Conservation (phyloP, 2,797 vertebrate genomes). For the Centropyge bicolor region DNA sequence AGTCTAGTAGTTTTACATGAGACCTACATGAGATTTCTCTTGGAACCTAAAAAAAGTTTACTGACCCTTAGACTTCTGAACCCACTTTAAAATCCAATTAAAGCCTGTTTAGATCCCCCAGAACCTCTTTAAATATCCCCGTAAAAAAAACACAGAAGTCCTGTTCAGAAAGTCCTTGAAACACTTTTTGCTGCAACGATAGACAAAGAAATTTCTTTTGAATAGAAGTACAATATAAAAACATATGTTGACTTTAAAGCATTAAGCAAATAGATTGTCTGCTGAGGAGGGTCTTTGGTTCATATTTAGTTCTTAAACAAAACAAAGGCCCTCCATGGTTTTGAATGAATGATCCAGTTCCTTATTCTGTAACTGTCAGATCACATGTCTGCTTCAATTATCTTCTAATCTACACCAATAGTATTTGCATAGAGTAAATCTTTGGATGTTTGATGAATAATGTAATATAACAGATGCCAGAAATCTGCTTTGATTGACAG, state of each 20-base stretch:
- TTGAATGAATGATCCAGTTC: not conserved
- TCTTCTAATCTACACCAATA: not conserved
- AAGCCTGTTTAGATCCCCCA: not conserved
- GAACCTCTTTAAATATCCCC: not conserved
- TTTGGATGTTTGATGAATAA: not conserved
- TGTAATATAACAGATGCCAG: not conserved
- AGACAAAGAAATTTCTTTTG: not conserved
- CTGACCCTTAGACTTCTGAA: not conserved
- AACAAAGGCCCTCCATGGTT: not conserved
- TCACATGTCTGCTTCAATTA: not conserved
- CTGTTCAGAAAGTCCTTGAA: not conserved
- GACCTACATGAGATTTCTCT: not conserved
- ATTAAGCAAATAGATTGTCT: not conserved
- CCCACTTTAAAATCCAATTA: not conserved
- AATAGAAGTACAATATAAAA: not conserved
- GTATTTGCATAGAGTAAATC: not conserved
- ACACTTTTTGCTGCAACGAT: not conserved
- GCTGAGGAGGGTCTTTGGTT: not conserved
- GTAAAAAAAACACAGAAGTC: not conserved
- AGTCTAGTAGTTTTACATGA: not conserved
- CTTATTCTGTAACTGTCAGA: not conserved
- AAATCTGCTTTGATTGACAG: constrained; percentile 8
- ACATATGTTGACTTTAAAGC: not conserved
- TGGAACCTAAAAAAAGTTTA: no score
- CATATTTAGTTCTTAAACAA: not conserved